Conservation (phyloP, 2,113 vertebrate species). For the Antigone vipio region DNA sequence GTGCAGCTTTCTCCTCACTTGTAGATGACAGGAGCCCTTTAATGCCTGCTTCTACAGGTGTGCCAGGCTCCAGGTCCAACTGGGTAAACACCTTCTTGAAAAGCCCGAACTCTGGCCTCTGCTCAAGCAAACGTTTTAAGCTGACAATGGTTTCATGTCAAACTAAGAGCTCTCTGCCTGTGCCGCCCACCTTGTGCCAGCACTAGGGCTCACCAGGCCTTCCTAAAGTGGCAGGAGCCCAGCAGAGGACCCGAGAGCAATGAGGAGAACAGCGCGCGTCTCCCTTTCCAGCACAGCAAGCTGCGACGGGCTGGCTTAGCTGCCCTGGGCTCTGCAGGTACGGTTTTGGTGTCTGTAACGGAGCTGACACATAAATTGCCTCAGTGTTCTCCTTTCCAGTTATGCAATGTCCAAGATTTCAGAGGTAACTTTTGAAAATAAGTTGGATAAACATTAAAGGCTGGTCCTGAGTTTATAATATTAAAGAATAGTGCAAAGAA, state of each 20-base stretch:
- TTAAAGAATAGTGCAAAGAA: not conserved
- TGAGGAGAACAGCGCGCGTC: not conserved
- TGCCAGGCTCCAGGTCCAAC: not conserved
- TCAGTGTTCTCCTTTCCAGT: not conserved
- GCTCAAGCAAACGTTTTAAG: not conserved
- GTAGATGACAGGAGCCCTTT: not conserved
- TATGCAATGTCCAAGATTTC: not conserved
- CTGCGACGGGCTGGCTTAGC: not conserved
- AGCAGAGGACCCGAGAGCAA: not conserved
- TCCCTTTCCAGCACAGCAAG: not conserved
- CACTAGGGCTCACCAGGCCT: not conserved
- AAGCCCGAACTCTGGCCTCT: not conserved
- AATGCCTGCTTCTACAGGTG: not conserved
- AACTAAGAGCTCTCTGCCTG: not conserved
- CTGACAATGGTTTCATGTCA: not conserved
- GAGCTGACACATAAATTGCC: not conserved
- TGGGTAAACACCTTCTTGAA: not conserved
- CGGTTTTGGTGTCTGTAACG: accelerated
- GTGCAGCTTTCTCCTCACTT: not conserved
- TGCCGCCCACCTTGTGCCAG: not conserved
- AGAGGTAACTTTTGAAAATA: not conserved
- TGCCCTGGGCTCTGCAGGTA: not conserved
- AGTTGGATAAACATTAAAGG: not conserved
- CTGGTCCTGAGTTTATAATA: not conserved
- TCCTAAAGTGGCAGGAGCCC: not conserved